Conservation (phyloP, 2,113 vertebrate species). For the Hydrolagus affinis region DNA sequence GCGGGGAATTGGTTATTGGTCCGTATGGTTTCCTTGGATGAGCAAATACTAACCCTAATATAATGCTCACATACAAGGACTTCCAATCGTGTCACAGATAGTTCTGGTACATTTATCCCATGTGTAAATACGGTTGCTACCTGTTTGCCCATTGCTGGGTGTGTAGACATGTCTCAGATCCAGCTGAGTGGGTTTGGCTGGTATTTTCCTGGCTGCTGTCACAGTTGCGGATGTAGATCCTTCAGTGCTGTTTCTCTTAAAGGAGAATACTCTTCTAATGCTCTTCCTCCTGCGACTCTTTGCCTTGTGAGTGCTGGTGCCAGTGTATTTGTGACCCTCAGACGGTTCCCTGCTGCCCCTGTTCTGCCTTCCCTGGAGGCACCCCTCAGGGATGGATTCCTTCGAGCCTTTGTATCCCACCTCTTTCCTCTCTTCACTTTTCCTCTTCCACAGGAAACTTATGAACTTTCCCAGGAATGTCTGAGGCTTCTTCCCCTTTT, state of each 20-base stretch:
- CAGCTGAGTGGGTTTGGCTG: background rate
- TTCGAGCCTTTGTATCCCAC: conserved; percentile 10
- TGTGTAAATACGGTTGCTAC: background rate
- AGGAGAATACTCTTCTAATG: conserved; percentile 45
- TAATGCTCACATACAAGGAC: no score
- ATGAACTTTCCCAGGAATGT: conserved; percentile 57
- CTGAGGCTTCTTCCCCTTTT: conserved; percentile 48
- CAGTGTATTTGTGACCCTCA: accelerated
- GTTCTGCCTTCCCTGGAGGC: background rate
- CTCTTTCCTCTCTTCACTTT: conserved; percentile 58
- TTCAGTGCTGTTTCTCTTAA: conserved; percentile 37
- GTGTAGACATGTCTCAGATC: background rate
- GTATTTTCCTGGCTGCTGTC: conserved; percentile 35
- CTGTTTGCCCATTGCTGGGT: background rate
- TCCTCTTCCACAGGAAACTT: conserved; percentile 53
- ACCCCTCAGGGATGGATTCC: background rate
- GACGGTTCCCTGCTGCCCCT: background rate
- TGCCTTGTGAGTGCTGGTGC: conserved; percentile 17
- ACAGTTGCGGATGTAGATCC: accelerated
- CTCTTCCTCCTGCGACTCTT: conserved; percentile 49
- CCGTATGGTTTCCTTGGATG: no score
- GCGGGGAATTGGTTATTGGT: no score
- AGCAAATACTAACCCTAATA: no score
- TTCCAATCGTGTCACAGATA: no score
- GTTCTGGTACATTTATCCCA: no score